phyloP scores from a whole-genome alignment of 2,113 vertebrate genomes.

The Bos indicus region DNA sequence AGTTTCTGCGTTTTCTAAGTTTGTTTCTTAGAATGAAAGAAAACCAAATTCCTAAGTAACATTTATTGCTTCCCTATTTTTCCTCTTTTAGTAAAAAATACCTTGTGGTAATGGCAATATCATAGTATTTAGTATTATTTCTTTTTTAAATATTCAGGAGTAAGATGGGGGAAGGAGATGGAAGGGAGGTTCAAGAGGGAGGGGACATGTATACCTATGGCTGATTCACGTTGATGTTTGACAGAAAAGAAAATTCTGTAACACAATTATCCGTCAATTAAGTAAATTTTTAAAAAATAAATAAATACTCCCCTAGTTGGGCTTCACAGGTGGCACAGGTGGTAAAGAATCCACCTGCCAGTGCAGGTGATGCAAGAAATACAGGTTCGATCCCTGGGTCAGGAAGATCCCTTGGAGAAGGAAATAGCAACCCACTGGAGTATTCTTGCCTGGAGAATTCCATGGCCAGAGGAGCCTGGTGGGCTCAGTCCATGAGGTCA shows the following conservation, averaged over 20 bases:
- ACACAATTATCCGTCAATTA: neutral
- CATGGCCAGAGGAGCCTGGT: neutral
- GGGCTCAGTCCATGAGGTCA: neutral
- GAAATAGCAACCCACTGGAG: neutral
- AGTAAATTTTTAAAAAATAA: neutral
- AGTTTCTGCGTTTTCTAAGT: neutral
- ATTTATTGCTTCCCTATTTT: neutral
- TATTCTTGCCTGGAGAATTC: neutral
- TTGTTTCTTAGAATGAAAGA: neutral
- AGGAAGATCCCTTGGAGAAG: neutral
- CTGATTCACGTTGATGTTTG: neutral
- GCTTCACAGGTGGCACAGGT: neutral
- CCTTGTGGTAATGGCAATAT: neutral
- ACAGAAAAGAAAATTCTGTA: neutral
- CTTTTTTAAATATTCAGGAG: neutral
- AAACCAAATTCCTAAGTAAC: neutral
- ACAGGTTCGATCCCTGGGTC: neutral
- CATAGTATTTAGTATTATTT: neutral
- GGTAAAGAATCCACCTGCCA: neutral
- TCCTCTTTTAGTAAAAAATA: neutral
- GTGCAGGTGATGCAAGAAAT: neutral
- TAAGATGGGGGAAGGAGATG: neutral
- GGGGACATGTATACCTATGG: neutral
- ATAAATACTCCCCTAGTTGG: neutral
- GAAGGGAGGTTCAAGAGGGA: neutral